A percentile compares a stretch with the other conserved stretches of the same genome.
These are phyloP conservation scores for Tychaedon coryphoeus DNA, from an alignment of 2,113 vertebrate genomes.

Conservation along the genomic window DNA sequence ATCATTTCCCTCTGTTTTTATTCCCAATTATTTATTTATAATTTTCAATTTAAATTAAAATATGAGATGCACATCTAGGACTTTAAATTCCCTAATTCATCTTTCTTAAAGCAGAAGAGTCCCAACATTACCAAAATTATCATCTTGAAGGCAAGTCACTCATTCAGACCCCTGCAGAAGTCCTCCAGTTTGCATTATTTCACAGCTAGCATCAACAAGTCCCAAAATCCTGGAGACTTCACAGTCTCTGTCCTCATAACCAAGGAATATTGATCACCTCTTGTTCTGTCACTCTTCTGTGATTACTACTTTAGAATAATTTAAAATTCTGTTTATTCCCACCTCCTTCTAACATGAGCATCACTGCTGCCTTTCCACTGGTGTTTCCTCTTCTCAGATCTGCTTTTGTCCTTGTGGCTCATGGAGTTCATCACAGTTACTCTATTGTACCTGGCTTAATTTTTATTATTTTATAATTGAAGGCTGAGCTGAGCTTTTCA, in stretches of 20 bases:
- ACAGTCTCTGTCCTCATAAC: neutral
- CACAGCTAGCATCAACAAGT: neutral
- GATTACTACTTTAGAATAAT: neutral
- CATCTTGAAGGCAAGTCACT: neutral
- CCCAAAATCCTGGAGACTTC: neutral
- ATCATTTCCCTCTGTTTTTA: neutral
- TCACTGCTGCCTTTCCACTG: neutral
- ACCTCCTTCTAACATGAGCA: neutral
- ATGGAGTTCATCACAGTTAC: neutral
- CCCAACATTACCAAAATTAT: neutral
- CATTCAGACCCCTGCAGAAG: neutral
- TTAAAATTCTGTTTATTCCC: neutral
- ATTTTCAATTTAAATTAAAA: neutral
- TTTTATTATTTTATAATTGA: neutral
- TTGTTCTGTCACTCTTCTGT: neutral
- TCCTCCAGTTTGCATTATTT: neutral
- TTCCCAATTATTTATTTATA: neutral
- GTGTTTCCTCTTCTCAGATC: neutral
- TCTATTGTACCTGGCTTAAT: neutral
- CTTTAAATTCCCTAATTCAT: neutral
- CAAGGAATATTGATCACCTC: neutral
- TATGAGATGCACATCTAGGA: neutral
- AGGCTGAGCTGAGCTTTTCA: neutral
- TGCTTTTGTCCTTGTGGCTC: neutral
- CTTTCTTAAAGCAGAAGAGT: neutral